phyloP scores from a whole-genome alignment of 2,888 invertebrate genomes.

The Pristionchus arcanus region DNA sequence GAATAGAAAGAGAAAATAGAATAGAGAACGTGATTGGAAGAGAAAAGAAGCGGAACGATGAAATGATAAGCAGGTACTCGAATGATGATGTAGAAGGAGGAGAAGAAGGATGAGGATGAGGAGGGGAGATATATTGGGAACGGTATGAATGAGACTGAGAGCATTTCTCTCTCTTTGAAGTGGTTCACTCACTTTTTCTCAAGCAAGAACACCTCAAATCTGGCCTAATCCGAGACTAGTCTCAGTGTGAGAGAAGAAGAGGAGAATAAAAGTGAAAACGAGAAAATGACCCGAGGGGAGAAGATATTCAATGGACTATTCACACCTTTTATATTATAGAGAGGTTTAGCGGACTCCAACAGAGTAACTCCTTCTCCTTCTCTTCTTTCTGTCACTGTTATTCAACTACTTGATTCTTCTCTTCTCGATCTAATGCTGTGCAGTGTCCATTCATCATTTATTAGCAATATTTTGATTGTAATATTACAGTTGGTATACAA shows the following conservation, averaged over 20 bases:
- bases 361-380: not conserved
- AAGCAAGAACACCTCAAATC: slow-evolving; percentile 28
- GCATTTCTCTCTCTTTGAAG: not conserved
- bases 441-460: not conserved
- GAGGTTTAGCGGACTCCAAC: not conserved
- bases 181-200: not conserved
- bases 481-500: not conserved
- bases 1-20: slow-evolving; percentile 6
- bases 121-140: not conserved
- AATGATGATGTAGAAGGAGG: not conserved
- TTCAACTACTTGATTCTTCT: not conserved
- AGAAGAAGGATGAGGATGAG: not conserved
- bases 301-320: slow-evolving; percentile 4
- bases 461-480: not conserved
- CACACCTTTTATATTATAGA: not conserved
- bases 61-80: slow-evolving; percentile 32
- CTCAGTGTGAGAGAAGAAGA: not conserved
- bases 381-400: not conserved
- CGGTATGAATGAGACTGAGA: slow-evolving; percentile 14
- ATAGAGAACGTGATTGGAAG: not conserved
- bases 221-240: slow-evolving; percentile 18
- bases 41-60: slow-evolving; percentile 1
- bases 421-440: not conserved
- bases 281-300: slow-evolving; percentile 20
- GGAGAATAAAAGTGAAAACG: slow-evolving; percentile 31